Base-by-base conservation (phyloP, 1,140 invertebrate genomes). In the Meloidogyne chitwoodi region DNA sequence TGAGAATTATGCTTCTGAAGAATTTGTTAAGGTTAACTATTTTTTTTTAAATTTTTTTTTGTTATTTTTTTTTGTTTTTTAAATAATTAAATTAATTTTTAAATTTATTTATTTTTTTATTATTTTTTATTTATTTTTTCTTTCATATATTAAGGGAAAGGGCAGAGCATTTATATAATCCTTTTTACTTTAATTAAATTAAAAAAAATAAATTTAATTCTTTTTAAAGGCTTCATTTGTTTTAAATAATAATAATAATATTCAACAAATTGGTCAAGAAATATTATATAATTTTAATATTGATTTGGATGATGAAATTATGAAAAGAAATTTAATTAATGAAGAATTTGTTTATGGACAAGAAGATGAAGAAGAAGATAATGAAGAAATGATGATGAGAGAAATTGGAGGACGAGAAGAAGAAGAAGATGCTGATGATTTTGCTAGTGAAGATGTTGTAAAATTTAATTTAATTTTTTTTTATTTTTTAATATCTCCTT, bases 251-350 rank as follows among this genome's bases (percentile, higher is more conserved):
- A 64, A 19, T 11, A n/a, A n/a, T n/a, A n/a, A n/a, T n/a, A n/a
- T n/a, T n/a, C n/a, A n/a, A n/a, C n/a, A n/a, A n/a, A n/a, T n/a
- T n/a, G n/a, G n/a, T n/a, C n/a, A n/a, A n/a, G n/a, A n/a, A n/a
- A n/a, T n/a, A n/a, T n/a, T n/a, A 24, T 73, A 64, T 34, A 26
- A 73, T 64, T 73, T 73, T 64, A 56, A 73, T 34, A 38, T 73
- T 1, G 64, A 73, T 64, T 73, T 73, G 71, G 71, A 73, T 27
- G 56, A 65, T 64, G 71, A 73, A 63, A 24, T 73, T 1, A 16
- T 73, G 71, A 41, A 73, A 34, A 73, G 71, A 64, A 73, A 73
- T 31, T 14, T 73, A 64, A 73, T 27, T 19, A 73, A 73, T 31
- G 71, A 63, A 34, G 71, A 73, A 61, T 73, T 73, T 63, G 29